Conservation (phyloP, 2,113 vertebrate species). For the Phoenicopterus ruber region DNA sequence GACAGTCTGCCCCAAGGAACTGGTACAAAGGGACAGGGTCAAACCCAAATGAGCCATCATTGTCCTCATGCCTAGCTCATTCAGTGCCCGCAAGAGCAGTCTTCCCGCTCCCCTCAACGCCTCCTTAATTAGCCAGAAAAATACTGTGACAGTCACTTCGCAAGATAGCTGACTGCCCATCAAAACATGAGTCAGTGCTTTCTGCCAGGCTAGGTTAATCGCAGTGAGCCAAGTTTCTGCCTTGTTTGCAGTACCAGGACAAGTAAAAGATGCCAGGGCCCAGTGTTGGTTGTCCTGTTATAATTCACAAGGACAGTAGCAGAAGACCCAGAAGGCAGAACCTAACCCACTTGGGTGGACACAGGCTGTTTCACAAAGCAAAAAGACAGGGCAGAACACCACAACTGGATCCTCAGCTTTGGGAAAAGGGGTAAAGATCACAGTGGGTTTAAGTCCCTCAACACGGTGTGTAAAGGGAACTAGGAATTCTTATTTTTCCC, state of each 20-base stretch:
- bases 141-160: background rate
- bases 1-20: background rate
- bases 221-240: background rate
- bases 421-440: background rate
- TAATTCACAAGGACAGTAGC: accelerated
- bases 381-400: background rate
- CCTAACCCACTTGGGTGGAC: background rate
- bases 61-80: background rate
- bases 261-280: background rate
- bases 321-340: background rate
- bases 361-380: background rate
- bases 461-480: background rate
- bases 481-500: background rate
- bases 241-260: background rate
- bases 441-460: background rate
- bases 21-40: background rate
- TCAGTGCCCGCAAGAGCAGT: background rate
- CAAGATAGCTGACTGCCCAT: background rate
- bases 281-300: background rate
- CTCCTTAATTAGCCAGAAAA: background rate
- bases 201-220: background rate
- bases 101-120: background rate
- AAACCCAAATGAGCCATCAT: background rate
- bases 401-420: background rate
- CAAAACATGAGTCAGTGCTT: background rate